These are phyloP conservation scores for Andrena chrysosceles DNA, from an alignment of 2,888 invertebrate species.

Conservation along the genomic window DNA sequence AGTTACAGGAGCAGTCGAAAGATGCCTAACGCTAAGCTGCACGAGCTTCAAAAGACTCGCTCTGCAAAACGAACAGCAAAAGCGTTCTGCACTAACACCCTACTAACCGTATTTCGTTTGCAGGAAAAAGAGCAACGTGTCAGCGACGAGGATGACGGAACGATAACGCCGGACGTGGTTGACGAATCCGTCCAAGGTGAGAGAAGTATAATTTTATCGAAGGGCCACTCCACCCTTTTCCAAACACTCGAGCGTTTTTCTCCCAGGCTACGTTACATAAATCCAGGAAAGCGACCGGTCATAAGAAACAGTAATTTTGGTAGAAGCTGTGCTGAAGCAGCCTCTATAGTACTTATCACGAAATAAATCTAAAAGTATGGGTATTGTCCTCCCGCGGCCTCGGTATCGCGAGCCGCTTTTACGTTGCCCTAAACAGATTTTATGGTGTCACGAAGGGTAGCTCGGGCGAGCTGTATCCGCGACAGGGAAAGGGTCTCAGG, in stretches of 20 bases:
- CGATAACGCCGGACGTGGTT: neutral
- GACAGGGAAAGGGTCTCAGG: neutral
- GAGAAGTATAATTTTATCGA: conserved; percentile 26
- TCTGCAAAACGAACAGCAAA: neutral
- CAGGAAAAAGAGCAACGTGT: neutral
- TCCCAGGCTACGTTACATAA: neutral
- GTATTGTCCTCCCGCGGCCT: conserved; percentile 31
- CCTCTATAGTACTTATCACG: conserved; percentile 42
- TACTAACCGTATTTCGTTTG: neutral
- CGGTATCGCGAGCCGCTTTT: conserved; percentile 57
- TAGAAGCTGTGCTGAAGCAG: conserved; percentile 5
- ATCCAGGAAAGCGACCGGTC: neutral
- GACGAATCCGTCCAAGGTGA: conserved; percentile 16
- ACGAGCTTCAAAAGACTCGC: neutral
- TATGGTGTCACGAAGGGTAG: conserved; percentile 50
- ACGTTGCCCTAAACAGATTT: conserved; percentile 72
- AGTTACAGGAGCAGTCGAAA: neutral
- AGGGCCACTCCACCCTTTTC: neutral
- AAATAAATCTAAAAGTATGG: conserved; percentile 55
- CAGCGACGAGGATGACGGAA: neutral
- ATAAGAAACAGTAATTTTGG: conserved; percentile 14
- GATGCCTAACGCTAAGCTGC: neutral
- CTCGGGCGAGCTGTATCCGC: neutral
- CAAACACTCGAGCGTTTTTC: neutral
- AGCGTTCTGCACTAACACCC: neutral